Percentiles rank a stretch among this genome's conserved stretches.
phyloP scores from a whole-genome alignment of 2,113 vertebrate genomes.

The Scomber colias region DNA sequence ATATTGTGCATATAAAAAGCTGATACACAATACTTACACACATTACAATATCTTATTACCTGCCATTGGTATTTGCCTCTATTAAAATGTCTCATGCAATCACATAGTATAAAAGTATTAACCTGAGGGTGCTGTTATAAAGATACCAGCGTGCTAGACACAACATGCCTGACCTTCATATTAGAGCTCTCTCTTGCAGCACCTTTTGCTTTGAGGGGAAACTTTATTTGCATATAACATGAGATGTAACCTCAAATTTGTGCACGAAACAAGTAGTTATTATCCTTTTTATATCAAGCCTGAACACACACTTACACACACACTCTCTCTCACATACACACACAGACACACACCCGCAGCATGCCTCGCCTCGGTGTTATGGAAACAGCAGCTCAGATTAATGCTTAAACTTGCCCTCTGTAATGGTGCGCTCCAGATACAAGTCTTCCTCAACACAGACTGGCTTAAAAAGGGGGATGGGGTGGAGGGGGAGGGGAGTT shows the following conservation, averaged over 20 bases:
- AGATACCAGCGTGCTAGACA: slow-evolving; percentile 43
- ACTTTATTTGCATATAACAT: neutral
- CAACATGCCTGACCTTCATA: slow-evolving; percentile 47
- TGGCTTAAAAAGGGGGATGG: neutral
- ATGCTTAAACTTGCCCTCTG: slow-evolving; percentile 52
- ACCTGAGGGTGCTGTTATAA: slow-evolving; percentile 40
- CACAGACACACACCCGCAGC: slow-evolving; percentile 7
- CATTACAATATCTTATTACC: neutral
- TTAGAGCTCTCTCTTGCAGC: slow-evolving; percentile 1
- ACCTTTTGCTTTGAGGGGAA: neutral
- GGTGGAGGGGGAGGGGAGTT: neutral
- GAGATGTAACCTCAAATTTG: slow-evolving; percentile 1
- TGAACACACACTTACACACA: slow-evolving; percentile 9
- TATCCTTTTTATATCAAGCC: slow-evolving; percentile 5
- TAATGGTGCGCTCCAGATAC: neutral
- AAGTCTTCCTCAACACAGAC: neutral
- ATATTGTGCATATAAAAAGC: no score
- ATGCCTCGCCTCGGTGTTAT: slow-evolving; percentile 22
- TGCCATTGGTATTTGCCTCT: neutral
- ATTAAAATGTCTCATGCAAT: neutral
- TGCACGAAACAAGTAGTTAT: neutral
- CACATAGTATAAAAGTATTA: neutral
- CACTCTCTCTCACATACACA: slow-evolving; percentile 18
- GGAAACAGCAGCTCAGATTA: slow-evolving; percentile 55
- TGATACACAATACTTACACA: no score